phyloP scores from a whole-genome alignment of 1,140 invertebrate species.

The Heliconius congener region DNA sequence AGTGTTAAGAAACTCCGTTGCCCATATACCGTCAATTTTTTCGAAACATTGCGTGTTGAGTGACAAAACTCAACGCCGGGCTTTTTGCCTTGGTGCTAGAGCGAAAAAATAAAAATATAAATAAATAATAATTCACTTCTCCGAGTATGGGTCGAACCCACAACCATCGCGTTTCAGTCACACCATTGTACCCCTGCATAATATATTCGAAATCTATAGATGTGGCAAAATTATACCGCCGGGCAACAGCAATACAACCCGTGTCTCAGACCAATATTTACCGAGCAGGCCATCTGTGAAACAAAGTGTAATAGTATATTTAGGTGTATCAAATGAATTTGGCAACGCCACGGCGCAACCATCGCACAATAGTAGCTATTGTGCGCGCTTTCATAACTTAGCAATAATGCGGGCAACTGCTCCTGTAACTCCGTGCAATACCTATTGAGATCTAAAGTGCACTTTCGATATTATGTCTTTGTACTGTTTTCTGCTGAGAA shows the following conservation, averaged over 20 bases:
- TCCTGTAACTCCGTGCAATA: constrained; percentile 26
- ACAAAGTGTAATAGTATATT: constrained; percentile 29
- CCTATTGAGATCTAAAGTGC: constrained; percentile 30
- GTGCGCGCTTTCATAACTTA: constrained; percentile 38
- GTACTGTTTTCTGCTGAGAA: constrained; percentile 21
- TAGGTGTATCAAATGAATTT: constrained; percentile 40
- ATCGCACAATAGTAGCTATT: constrained; percentile 38
- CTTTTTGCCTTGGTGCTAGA: too few relatives aligned
- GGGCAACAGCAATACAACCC: neutral
- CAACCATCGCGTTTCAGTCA: too few relatives aligned
- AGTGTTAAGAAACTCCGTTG: too few relatives aligned
- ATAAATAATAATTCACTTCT: too few relatives aligned
- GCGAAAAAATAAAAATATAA: too few relatives aligned
- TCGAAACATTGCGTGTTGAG: too few relatives aligned
- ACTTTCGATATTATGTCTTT: constrained; percentile 33
- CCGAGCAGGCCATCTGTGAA: constrained; percentile 23
- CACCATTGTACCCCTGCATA: too few relatives aligned
- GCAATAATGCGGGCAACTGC: constrained; percentile 38
- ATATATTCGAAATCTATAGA: neutral
- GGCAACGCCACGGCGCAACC: constrained; percentile 38
- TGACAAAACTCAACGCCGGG: too few relatives aligned
- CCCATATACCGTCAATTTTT: too few relatives aligned
- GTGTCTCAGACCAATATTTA: constrained; percentile 20
- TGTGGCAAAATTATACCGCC: neutral
- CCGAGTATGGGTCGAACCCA: too few relatives aligned